Evolutionary conservation across 2,888 invertebrate species (phyloP), one percentile per base, ranked within the genome.

Genomic region (Laspeyria flexula): DNA sequence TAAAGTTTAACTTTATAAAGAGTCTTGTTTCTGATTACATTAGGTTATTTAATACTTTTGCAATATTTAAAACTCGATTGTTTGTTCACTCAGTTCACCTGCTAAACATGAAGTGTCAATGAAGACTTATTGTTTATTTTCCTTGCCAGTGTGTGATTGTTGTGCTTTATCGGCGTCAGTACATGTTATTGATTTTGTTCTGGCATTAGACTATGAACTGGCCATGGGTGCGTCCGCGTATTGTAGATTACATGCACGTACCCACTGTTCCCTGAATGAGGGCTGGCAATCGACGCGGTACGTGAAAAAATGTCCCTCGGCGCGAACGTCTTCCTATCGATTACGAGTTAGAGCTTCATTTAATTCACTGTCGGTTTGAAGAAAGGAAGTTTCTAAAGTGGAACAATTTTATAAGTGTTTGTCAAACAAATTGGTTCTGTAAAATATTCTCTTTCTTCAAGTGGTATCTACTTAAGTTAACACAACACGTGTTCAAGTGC

Each of bases 191-290:
- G 73, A 75, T 78, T 76, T 69, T 73, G 71, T 62, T 62, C 43
- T 59, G 49, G 47, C 59, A 68, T 65, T 60, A 60, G 57, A 63
- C 60, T 61, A 38, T 57, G 57, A 70, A 52, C 67, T 59, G 70
- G 58, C 60, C 63, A 53, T 62, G 59, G 71, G 63, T 65, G 63
- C 61, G 55, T 71, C 63, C 69, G 68, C 58, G 70, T 71, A 74
- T 84, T 84, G 71, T 73, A 67, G 71, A 86, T 83, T 83, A 76
- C 78, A 76, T 73, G 77, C 87, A 86, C 86, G 87, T 86, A 72
- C 48, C 48, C 39, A 50, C 33, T 62, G 71, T 75, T 79, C 79
- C 77, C 73, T 79, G 79, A 77, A 78, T 71, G 77, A 77, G 83
- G 79, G 77, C 79, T 79, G 70, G 71, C 77, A 67, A 72, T 75